Conservation (phyloP, 2,888 invertebrate genomes). For the Bedellia somnulentella region DNA sequence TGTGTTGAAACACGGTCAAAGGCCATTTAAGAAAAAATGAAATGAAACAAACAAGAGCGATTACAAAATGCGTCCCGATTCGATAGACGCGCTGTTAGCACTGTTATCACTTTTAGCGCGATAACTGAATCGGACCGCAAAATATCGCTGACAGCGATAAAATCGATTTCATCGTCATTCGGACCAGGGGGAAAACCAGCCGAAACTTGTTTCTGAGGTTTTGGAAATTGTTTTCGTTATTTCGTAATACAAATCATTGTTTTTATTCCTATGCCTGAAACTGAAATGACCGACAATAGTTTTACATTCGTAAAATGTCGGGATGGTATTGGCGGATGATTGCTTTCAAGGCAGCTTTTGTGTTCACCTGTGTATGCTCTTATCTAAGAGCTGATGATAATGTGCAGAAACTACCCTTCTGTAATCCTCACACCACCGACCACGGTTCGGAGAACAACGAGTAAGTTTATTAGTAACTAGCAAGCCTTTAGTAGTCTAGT, state of each 20-base stretch:
- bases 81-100: too few species aligned
- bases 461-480: constrained; percentile 23
- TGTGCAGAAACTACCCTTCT: constrained; percentile 44
- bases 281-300: constrained; percentile 44
- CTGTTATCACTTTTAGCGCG: too few species aligned
- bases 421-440: constrained; percentile 35
- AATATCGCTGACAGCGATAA: too few species aligned
- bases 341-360: constrained; percentile 33
- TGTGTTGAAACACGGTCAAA: too few species aligned
- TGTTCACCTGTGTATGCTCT: constrained; percentile 32
- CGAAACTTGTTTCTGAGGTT: constrained; percentile 7
- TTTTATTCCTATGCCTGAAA: too few species aligned
- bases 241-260: constrained; percentile 34
- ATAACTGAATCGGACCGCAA: too few species aligned
- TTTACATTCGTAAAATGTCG: constrained; percentile 45
- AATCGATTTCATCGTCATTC: too few species aligned
- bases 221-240: constrained; percentile 21
- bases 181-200: constrained; percentile 7
- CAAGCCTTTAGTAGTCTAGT: too few species aligned
- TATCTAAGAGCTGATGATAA: constrained; percentile 38
- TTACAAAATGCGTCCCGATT: too few species aligned
- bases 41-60: too few species aligned
- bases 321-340: constrained; percentile 47
- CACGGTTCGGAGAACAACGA: constrained; percentile 28
- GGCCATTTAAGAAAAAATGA: too few species aligned